Base-by-base conservation (phyloP, 2,888 invertebrate genomes). In the Trachelus iudaicus region DNA sequence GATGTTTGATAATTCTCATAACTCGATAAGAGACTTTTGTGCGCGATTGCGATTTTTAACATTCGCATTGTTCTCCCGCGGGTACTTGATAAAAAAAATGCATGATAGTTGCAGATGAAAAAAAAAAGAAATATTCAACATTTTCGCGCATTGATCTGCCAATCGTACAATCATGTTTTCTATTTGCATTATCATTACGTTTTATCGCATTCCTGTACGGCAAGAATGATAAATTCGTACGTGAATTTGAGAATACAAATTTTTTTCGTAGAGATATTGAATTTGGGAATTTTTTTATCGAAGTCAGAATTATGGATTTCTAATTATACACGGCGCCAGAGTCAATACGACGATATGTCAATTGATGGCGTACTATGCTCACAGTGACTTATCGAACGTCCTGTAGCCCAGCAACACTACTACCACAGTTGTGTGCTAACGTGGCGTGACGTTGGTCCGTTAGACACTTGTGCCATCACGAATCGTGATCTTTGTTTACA, bases 391-490 rank as follows among this genome's bases (percentile, higher is more conserved):
- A 56, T 56, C 56, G 23, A 56, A 23, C 56, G 23, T 56, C 56
- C 23, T 9, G 56, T 23, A 15, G 9, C 23, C 56, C 56, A 23
- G 23, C 23, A 56, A 56, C 9, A 9, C 15, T 56, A 56, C 56
- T 56, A 23, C 56, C 56, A 23, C 23, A 9, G 23, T 56, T 79
- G 79, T 79, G 83, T 79, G 85, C 82, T 86, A 85, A 85, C 83
- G 81, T 82, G 81, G 81, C 86, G 81, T 84, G 84, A 86, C 86
- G 86, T 81, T 81, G 81, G 80, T 81, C 86, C 85, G 86, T 86
- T 86, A 86, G 82, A 76, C 78, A 75, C 56, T 56, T 56, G 56
- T 23, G 56, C 56, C 56, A 56, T 56, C 23, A 56, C 9, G 56
- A 79, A 81, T 78, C 81, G 76, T 80, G 75, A 81, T 79, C 80